Evolutionary conservation across 1,140 invertebrate genomes (phyloP).

Genomic region (Helicoverpa zea): DNA sequence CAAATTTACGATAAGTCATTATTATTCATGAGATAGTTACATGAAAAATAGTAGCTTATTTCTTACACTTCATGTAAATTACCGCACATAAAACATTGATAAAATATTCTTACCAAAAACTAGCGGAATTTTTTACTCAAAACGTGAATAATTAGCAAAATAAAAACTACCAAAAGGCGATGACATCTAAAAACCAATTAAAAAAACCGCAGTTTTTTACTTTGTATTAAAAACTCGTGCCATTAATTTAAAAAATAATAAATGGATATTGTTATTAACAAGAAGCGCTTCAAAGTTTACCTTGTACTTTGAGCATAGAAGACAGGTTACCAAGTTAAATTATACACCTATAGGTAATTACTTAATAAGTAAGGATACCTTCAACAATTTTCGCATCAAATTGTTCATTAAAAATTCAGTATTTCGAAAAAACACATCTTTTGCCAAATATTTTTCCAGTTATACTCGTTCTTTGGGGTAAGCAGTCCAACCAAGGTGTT

Average conservation of each 20-base stretch:
- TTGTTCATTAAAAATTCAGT: not conserved
- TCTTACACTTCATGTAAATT: no score
- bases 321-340: conserved; percentile 16
- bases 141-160: not conserved
- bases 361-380: not conserved
- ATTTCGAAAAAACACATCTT: not conserved
- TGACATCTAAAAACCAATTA: not conserved
- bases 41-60: no score
- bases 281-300: not conserved
- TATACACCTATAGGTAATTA: not conserved
- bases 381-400: not conserved
- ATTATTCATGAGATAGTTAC: no score
- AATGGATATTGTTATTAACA: not conserved
- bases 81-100: no score
- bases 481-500: not conserved
- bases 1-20: no score
- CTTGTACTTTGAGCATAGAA: conserved; percentile 2
- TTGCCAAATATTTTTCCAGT: not conserved
- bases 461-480: no score
- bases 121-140: not conserved
- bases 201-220: not conserved
- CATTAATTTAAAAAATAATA: conserved; percentile 27
- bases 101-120: not conserved
- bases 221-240: not conserved
- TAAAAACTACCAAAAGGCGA: not conserved